Evolutionary conservation across 2,113 vertebrate species (phyloP).

Genomic region (Chionis minor): DNA sequence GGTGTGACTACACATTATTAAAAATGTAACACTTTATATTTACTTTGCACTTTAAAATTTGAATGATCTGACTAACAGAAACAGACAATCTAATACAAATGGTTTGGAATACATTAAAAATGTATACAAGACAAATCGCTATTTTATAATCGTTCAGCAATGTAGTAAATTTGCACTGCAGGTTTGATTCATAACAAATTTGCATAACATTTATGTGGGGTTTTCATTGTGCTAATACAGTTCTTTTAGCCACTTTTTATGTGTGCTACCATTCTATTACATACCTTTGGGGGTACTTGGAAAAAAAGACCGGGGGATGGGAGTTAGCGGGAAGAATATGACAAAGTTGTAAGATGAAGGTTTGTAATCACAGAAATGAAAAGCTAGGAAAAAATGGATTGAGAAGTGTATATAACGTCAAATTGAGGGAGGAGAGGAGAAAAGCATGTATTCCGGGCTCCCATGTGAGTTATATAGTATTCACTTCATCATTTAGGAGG

Average conservation of each 20-base stretch:
- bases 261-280: conserved; percentile 33
- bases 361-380: conserved; percentile 55
- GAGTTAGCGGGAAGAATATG: background rate
- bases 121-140: conserved; percentile 70
- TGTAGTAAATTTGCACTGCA: conserved; percentile 70
- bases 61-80: conserved; percentile 70
- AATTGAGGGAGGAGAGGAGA: background rate
- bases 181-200: conserved; percentile 71
- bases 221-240: conserved; percentile 60
- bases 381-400: background rate
- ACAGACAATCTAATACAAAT: conserved; percentile 63
- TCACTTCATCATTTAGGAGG: conserved; percentile 3
- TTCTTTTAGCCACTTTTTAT: conserved; percentile 57
- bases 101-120: conserved; percentile 70
- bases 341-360: conserved; percentile 16
- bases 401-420: background rate
- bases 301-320: conserved; percentile 20
- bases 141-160: conserved; percentile 63
- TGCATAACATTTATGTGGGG: conserved; percentile 69
- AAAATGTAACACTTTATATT: conserved; percentile 67
- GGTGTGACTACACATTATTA: conserved; percentile 56
- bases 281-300: conserved; percentile 19
- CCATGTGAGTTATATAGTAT: background rate
- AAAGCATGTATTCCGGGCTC: background rate
- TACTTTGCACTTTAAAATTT: conserved; percentile 74